Evolutionary conservation across 2,888 invertebrate genomes (phyloP).

Genomic region (Dromius quadrimaculatus): DNA sequence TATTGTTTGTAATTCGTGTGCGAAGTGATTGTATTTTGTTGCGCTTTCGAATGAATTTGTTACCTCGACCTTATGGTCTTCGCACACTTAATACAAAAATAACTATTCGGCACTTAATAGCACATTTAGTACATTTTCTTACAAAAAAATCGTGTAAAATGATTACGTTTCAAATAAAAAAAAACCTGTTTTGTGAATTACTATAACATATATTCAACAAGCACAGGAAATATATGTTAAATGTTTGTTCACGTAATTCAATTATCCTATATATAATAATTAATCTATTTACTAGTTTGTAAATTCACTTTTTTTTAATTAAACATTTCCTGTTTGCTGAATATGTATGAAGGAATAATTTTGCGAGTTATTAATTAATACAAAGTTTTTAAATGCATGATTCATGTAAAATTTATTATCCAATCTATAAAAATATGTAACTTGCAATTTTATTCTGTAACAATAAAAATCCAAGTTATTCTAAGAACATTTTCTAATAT

Average conservation of each 20-base stretch:
- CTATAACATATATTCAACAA: conserved; percentile 3
- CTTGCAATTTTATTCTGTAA: not conserved
- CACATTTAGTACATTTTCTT: too few species aligned
- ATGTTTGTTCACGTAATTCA: not conserved
- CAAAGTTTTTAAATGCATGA: not conserved
- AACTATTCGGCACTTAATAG: too few species aligned
- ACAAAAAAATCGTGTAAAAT: too few species aligned
- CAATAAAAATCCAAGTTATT: not conserved
- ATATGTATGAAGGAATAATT: not conserved
- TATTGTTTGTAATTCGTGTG: too few species aligned
- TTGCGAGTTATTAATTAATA: not conserved
- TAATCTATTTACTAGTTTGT: too few species aligned
- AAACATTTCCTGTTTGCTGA: not conserved
- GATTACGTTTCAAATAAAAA: too few species aligned
- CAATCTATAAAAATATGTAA: not conserved
- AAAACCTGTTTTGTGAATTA: conserved; percentile 17
- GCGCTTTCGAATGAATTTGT: too few species aligned
- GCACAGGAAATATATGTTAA: not conserved
- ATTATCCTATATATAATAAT: too few species aligned
- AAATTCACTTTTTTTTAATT: not conserved
- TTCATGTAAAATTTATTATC: not conserved
- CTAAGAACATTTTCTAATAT: not conserved
- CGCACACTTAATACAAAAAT: too few species aligned
- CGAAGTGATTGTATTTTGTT: too few species aligned
- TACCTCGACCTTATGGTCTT: too few species aligned